Evolutionary conservation across 1,140 invertebrate species (phyloP), one percentile per base, ranked within the genome.

Genomic region (Micrasema minimum): DNA sequence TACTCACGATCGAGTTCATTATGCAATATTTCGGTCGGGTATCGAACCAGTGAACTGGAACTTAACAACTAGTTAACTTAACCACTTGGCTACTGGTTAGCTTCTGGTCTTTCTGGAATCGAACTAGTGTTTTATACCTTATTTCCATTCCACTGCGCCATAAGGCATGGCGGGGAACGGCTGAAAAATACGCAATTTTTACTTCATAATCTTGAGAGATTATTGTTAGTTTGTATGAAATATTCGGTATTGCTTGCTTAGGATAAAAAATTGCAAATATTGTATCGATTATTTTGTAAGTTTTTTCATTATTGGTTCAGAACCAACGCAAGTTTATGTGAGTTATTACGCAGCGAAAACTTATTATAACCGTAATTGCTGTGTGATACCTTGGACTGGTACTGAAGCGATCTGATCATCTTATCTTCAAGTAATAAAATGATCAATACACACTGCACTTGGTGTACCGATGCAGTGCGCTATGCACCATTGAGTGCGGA

Each of bases 1-100:
- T 59, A 59, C 55, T 59, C 37, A 59, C 55, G 11, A 59, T 43
- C 2, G 37, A 9, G 20, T 20, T 41, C 55, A 59, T 59, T 43
- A 7, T 18, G 55, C 20, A 50, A 50, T 7, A 10, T 23, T 1
- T 10, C 48, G 18, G 9, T 9, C 48, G 48, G 48, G 22, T 18
- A 51, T 51, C 48, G 48, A 51, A 51, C 20, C 48, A 22, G 22
- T 23, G 48, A 22, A 59, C 37, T 23, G 7, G 55, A 59, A 59
- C 55, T 6, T 6, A 59, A 18, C 18, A 59, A 41, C 55, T 43
- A 20, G 16, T 20, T 11, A n/a, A 59, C 55, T 43, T 59, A 10
- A 59, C 55, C 55, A 59, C 55, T 41, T 20, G 2, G 37, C 35
- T 59, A 9, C 1, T 0, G 38, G 20, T 38, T 38, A 20, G 37